Evolutionary conservation across 2,888 invertebrate genomes (phyloP).

Genomic region (Subacronicta megacephala): DNA sequence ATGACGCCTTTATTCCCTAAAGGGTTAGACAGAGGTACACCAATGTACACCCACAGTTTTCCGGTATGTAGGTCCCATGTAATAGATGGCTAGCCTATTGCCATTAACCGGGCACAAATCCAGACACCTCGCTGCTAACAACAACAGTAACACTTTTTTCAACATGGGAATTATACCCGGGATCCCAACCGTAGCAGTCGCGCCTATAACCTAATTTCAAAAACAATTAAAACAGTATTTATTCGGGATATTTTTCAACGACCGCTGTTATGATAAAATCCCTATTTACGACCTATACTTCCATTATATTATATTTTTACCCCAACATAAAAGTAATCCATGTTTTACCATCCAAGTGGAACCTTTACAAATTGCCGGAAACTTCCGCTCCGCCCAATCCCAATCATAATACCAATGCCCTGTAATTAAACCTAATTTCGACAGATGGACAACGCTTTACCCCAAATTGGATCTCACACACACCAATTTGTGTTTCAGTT

Average conservation of each 20-base stretch:
- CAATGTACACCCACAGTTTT: no score
- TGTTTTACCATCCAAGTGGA: conserved; percentile 5
- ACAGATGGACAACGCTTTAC: conserved; percentile 53
- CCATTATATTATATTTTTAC: conserved; percentile 8
- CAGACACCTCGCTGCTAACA: no score
- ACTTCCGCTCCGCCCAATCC: conserved; percentile 36
- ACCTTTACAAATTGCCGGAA: conserved; percentile 37
- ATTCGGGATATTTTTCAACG: background rate
- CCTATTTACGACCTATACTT: background rate
- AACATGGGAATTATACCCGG: no score
- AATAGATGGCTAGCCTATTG: no score
- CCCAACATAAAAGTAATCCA: background rate
- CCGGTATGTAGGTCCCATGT: no score
- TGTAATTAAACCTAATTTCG: conserved; percentile 56
- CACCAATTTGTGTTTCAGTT: conserved; percentile 54
- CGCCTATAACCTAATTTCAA: no score
- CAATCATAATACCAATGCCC: conserved; percentile 45
- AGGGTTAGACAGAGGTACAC: no score
- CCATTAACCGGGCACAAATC: no score
- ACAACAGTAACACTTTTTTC: no score
- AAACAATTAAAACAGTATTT: background rate
- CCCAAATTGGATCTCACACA: conserved; percentile 53
- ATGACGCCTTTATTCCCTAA: no score
- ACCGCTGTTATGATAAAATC: background rate
- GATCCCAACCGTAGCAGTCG: no score